Conservation (phyloP, 1,140 invertebrate genomes). For the Fopius arisanus region DNA sequence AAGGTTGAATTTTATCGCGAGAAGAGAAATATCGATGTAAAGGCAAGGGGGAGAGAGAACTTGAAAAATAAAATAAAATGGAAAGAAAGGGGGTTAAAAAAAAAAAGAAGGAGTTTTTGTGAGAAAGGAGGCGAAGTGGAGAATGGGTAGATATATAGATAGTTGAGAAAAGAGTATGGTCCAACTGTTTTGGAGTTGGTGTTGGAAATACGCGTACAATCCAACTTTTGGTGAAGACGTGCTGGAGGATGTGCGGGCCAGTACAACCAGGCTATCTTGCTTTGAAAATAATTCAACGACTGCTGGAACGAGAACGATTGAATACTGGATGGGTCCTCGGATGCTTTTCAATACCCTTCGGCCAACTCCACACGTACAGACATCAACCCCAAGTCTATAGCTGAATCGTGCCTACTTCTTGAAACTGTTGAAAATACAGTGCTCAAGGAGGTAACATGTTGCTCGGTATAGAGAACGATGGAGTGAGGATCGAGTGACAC, state of each 20-base stretch:
- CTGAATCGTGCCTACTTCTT: not conserved
- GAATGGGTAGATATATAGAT: slow-evolving; percentile 3
- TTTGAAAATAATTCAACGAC: slow-evolving; percentile 10
- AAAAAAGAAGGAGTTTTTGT: slow-evolving; percentile 3
- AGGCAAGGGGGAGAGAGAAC: slow-evolving; percentile 36
- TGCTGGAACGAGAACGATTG: not conserved
- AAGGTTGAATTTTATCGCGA: slow-evolving; percentile 62
- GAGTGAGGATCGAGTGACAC: slow-evolving; percentile 15
- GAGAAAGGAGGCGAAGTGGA: not conserved
- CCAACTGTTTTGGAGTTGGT: not conserved
- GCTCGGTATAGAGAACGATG: not conserved
- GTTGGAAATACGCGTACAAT: slow-evolving; percentile 15
- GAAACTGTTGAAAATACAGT: not conserved
- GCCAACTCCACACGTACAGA: not conserved
- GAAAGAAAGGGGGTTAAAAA: slow-evolving; percentile 4
- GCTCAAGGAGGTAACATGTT: not conserved
- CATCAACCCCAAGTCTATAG: not conserved
- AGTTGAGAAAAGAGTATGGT: slow-evolving; percentile 15
- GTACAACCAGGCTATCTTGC: not conserved
- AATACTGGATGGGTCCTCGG: not conserved
- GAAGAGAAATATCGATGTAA: slow-evolving; percentile 59
- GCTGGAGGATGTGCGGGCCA: not conserved
- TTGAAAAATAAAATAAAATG: slow-evolving; percentile 4
- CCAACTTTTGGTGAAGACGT: slow-evolving; percentile 7
- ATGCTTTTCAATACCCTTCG: not conserved